Base-by-base conservation (phyloP, 2,797 vertebrate species). In the Pangasius macronema region DNA sequence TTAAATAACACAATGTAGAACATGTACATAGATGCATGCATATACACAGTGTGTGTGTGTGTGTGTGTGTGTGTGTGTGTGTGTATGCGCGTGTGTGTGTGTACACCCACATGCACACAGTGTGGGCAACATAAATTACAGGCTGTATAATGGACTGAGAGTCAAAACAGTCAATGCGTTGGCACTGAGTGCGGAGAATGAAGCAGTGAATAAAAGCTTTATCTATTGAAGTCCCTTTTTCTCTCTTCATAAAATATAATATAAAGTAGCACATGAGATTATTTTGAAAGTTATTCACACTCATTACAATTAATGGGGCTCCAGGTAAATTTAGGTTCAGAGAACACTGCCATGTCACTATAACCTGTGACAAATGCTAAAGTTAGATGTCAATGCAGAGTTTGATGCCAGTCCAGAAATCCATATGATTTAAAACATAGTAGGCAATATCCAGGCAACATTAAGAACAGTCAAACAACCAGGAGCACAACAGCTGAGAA, bases 81-180 rank as follows among this genome's bases (percentile, higher is more conserved):
- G 61, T 65, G 13, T 67, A 18, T 3, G 49, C 0, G 2, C 24
- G 51, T 57, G 27, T 67, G 0, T 57, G 51, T 75, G 22, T 59
- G 16, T 70, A 59, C 36, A 49, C 67, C 65, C 55, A 82, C 67
- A 61, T 39, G 61, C 61, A 79, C 76, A 70, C 57, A 75, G 42
- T 76, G 81, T 67, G 80, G 59, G 68, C 39, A 46, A n/a, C 65
- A 81, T 33, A 83, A 83, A 86, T 86, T 77, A 83, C 73, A 86
- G 70, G 51, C 79, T 88, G 61, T 68, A 68, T 51, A 83, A 87
- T 63, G 18, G 20, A 61, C 63, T 30, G 24, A 36, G 20, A 79
- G 53, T 33, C n/a, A 57, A 55, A 79, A 79, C 51, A 20, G 51
- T 68, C n/a, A 84, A 55, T 70, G 73, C 53, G 61, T 49, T 87